A percentile compares a stretch with the other conserved stretches of the same genome.
Evolutionary conservation across 2,888 invertebrate genomes (phyloP).

Genomic region (Acanthacorydalis orientalis): DNA sequence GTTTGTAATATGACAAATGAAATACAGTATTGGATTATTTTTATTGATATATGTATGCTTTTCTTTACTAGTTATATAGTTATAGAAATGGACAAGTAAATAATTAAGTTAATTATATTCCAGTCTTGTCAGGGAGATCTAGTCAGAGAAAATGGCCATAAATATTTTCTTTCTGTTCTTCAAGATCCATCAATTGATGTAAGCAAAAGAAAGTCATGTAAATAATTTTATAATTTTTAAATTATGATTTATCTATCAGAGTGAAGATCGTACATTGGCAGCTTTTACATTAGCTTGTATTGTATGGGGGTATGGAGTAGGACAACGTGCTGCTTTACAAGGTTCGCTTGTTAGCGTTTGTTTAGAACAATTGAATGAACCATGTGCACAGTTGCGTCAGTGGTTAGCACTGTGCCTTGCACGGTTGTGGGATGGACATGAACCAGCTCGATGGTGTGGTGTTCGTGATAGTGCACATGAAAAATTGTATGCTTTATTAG

Average conservation of each 20-base stretch:
- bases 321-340: conserved; percentile 81
- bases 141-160: conserved; percentile 84
- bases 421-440: conserved; percentile 76
- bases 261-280: conserved; percentile 79
- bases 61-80: background rate
- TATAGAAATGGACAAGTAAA: background rate
- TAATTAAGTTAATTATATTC: conserved; percentile 15
- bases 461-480: conserved; percentile 94
- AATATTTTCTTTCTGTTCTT: conserved; percentile 84
- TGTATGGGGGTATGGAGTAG: conserved; percentile 73
- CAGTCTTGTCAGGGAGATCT: conserved; percentile 89
- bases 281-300: conserved; percentile 91
- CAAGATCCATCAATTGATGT: conserved; percentile 74
- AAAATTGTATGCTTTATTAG: conserved; percentile 67
- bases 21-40: background rate
- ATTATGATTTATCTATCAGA: conserved; percentile 25
- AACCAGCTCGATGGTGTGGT: conserved; percentile 85
- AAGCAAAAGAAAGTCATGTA: conserved; percentile 23
- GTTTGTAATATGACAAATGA: background rate
- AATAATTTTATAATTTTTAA: conserved; percentile 1
- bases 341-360: conserved; percentile 83
- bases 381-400: conserved; percentile 44
- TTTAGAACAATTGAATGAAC: conserved; percentile 70
- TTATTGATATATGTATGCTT: background rate
- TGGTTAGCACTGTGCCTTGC: conserved; percentile 92